Evolutionary conservation across 2,888 invertebrate species (phyloP).

Genomic region (Drosophila mercatorum): DNA sequence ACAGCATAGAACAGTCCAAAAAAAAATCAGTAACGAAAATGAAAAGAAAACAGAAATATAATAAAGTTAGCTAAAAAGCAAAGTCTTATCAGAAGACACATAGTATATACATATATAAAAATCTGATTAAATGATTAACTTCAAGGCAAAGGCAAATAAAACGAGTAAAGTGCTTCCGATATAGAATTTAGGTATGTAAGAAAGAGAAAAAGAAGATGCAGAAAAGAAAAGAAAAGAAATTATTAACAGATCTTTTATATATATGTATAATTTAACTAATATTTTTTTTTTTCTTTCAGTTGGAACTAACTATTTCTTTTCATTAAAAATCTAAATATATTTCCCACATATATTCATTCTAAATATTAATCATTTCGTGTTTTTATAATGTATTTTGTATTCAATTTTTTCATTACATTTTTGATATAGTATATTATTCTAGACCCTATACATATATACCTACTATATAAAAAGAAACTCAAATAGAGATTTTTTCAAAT

Average conservation of each 20-base stretch:
- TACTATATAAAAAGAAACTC: slow-evolving; percentile 9
- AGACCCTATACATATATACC: slow-evolving; percentile 27
- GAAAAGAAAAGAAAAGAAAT: background rate
- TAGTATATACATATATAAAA: slow-evolving; percentile 18
- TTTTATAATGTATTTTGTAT: slow-evolving; percentile 78
- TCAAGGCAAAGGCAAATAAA: slow-evolving; percentile 73
- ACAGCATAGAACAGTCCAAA: slow-evolving; percentile 28
- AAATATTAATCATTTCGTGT: slow-evolving; percentile 59
- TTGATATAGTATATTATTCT: slow-evolving; percentile 61
- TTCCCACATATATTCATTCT: slow-evolving; percentile 36
- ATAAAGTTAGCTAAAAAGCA: background rate
- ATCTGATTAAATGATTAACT: slow-evolving; percentile 46
- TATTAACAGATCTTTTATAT: slow-evolving; percentile 9
- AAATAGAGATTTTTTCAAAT: slow-evolving; percentile 13
- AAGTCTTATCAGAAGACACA: background rate
- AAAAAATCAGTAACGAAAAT: background rate
- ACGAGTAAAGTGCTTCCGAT: slow-evolving; percentile 76
- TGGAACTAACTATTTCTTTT: background rate
- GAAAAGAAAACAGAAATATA: slow-evolving; percentile 16
- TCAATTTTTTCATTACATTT: slow-evolving; percentile 65
- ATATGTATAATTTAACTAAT: slow-evolving; percentile 4
- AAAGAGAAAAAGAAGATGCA: slow-evolving; percentile 11
- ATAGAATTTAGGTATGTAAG: slow-evolving; percentile 64
- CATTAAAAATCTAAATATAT: background rate
- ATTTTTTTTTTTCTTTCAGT: slow-evolving; percentile 16